Percentiles rank a stretch among this genome's conserved stretches.
Evolutionary conservation across 2,113 vertebrate genomes (phyloP).

Genomic region (Mirounga angustirostris): DNA sequence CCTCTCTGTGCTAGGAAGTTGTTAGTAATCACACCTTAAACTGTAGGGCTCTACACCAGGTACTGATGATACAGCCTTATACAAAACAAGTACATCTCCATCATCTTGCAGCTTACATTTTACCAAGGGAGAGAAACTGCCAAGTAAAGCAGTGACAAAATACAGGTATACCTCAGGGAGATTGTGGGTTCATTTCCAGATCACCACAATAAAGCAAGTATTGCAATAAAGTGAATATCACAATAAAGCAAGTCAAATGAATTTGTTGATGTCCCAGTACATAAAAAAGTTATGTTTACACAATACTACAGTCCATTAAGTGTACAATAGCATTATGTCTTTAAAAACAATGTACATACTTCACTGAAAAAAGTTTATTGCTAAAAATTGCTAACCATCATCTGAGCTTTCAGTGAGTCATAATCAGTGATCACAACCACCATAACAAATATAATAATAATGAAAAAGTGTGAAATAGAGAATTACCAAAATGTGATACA

Average conservation of each 20-base stretch:
- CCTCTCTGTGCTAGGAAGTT: background rate
- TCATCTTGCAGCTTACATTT: background rate
- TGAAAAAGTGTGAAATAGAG: background rate
- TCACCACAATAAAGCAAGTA: background rate
- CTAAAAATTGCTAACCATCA: background rate
- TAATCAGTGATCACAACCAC: background rate
- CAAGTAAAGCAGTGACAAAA: background rate
- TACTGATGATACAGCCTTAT: background rate
- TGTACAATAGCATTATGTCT: background rate
- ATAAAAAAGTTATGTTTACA: background rate
- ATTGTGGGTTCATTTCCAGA: background rate
- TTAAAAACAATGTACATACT: background rate
- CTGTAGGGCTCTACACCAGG: background rate
- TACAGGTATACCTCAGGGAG: background rate
- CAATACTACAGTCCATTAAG: background rate
- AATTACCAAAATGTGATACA: background rate
- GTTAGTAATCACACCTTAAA: background rate
- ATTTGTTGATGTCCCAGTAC: background rate
- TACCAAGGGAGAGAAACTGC: background rate
- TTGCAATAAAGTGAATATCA: no score
- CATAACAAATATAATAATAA: background rate
- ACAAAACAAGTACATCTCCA: background rate
- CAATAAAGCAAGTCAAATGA: background rate
- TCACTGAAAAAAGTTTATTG: background rate
- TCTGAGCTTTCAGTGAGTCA: background rate